These are phyloP conservation scores for Ctenoplectra terminalis DNA, from an alignment of 1,140 invertebrate genomes.

Conservation along the genomic window DNA sequence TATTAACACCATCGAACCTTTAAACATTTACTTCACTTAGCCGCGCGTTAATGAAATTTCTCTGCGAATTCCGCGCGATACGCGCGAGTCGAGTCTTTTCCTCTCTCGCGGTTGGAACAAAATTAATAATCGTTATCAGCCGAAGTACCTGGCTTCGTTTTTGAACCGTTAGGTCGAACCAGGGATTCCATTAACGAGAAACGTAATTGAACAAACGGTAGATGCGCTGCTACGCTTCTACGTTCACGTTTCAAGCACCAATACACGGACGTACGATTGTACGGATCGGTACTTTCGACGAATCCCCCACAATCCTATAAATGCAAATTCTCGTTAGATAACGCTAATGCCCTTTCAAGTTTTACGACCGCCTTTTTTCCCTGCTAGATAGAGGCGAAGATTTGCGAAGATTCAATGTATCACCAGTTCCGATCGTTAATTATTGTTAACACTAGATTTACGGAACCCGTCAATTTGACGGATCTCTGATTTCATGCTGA, in stretches of 20 bases:
- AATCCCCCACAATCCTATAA: background rate
- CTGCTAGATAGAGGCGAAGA: background rate
- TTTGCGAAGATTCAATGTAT: background rate
- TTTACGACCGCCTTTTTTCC: constrained; percentile 1
- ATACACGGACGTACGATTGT: background rate
- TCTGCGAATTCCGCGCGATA: background rate
- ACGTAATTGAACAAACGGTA: background rate
- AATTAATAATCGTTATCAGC: constrained; percentile 7
- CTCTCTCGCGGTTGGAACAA: too few relatives aligned
- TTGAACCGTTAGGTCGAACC: background rate
- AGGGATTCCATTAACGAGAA: background rate
- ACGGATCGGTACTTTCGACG: background rate
- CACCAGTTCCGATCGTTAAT: too few relatives aligned
- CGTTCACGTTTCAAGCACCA: background rate
- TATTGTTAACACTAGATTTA: too few relatives aligned
- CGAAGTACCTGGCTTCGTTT: too few relatives aligned
- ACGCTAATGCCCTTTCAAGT: background rate
- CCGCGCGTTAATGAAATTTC: background rate
- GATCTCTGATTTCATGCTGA: too few relatives aligned
- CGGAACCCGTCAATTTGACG: too few relatives aligned
- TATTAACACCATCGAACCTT: background rate
- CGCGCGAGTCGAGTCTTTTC: background rate
- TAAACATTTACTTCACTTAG: constrained; percentile 8
- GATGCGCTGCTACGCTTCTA: background rate
- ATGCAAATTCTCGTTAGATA: constrained; percentile 34